Evolutionary conservation across 2,113 vertebrate genomes (phyloP).

Genomic region (Nettapus auritus): DNA sequence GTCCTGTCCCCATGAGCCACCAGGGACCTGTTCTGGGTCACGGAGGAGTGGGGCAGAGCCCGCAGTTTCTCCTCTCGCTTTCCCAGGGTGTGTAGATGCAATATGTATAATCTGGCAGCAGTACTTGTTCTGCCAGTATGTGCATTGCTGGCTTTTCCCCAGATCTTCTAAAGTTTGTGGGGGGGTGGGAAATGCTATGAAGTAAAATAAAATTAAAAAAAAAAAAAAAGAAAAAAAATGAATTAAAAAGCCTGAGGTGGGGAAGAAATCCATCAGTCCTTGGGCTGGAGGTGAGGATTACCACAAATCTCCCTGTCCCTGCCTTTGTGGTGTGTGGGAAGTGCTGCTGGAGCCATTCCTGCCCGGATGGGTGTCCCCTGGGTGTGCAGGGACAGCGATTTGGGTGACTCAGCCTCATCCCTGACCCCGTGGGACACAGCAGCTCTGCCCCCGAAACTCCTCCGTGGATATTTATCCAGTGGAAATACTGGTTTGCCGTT

Average conservation of each 20-base stretch:
- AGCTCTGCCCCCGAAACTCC: background rate
- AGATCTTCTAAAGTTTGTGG: background rate
- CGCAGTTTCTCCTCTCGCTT: background rate
- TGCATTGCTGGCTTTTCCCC: background rate
- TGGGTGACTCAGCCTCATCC: background rate
- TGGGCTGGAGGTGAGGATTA: background rate
- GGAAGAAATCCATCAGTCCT: background rate
- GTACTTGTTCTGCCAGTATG: slow-evolving; percentile 3
- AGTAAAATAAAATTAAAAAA: background rate
- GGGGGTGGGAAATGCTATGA: background rate
- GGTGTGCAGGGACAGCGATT: rapidly evolving
- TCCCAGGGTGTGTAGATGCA: background rate
- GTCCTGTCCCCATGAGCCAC: background rate
- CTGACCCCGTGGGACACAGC: background rate
- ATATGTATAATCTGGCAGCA: slow-evolving; percentile 31
- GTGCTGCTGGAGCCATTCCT: rapidly evolving
- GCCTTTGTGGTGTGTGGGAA: background rate
- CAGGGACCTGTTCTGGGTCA: slow-evolving; percentile 21
- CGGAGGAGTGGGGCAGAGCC: background rate
- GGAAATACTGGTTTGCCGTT: background rate
- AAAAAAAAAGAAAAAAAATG: background rate
- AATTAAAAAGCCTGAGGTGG: background rate
- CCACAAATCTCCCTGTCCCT: background rate
- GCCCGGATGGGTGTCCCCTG: background rate
- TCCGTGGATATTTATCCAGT: background rate